Conservation (phyloP, 2,888 invertebrate species). For the Troglohyphantes excavatus region DNA sequence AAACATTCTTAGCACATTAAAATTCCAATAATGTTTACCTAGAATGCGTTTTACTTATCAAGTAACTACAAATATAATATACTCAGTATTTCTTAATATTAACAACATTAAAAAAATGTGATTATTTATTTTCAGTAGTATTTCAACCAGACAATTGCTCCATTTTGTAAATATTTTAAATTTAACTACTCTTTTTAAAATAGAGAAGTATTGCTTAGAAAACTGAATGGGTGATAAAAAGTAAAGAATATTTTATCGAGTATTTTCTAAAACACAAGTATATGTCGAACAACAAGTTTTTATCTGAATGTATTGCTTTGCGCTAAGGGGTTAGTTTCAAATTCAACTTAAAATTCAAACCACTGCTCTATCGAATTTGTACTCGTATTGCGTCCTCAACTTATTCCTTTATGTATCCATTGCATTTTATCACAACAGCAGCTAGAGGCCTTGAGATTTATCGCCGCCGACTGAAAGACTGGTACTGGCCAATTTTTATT, state of each 20-base stretch:
- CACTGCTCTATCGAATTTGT: slow-evolving; percentile 13
- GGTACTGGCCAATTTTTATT: slow-evolving; percentile 50
- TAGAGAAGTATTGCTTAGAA: too few species aligned
- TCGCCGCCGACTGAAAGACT: slow-evolving; percentile 35
- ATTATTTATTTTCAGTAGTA: too few species aligned
- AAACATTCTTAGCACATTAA: too few species aligned
- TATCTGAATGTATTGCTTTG: slow-evolving; percentile 32
- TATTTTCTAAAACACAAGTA: slow-evolving; percentile 23
- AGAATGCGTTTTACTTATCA: too few species aligned
- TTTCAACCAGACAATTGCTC: too few species aligned
- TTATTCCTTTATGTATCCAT: slow-evolving; percentile 29
- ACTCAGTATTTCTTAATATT: too few species aligned
- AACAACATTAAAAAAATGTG: too few species aligned
- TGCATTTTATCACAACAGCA: slow-evolving; percentile 46
- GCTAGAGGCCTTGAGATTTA: slow-evolving; percentile 33
- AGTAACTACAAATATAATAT: too few species aligned
- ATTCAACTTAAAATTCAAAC: slow-evolving; percentile 18
- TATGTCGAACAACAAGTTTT: slow-evolving; percentile 34
- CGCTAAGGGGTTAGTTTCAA: slow-evolving; percentile 26
- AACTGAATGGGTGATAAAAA: too few species aligned
- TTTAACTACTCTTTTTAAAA: too few species aligned
- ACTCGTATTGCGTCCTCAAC: neutral
- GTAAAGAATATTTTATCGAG: slow-evolving; percentile 25
- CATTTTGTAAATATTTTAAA: too few species aligned
- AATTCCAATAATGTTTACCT: too few species aligned